These are phyloP conservation scores for Plumapathes pennacea DNA, from an alignment of 92 coral and sea anemone species.

Conservation along the genomic window DNA sequence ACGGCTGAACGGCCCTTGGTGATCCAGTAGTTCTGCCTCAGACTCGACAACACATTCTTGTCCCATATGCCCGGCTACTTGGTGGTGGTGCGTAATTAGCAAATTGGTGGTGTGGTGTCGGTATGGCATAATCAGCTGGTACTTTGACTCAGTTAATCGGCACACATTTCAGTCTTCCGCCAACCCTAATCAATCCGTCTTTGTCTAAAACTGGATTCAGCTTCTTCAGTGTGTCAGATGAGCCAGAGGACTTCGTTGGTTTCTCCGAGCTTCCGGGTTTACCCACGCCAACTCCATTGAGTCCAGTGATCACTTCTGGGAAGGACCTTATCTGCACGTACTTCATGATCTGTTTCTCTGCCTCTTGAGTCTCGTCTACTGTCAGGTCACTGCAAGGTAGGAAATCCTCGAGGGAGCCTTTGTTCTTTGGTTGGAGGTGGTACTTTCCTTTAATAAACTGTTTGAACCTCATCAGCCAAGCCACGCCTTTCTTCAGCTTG, in stretches of 20 bases:
- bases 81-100: constrained; percentile 17
- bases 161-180: constrained; percentile 30
- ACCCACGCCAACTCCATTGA: neutral
- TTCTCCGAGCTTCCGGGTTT: constrained; percentile 1
- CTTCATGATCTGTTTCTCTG: constrained; percentile 14
- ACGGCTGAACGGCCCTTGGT: constrained; percentile 38
- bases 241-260: neutral
- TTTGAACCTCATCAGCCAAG: constrained; percentile 20
- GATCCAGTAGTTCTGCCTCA: constrained; percentile 38
- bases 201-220: constrained; percentile 27
- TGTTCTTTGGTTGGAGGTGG: neutral
- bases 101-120: constrained; percentile 14
- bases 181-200: constrained; percentile 30
- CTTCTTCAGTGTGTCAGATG: constrained; percentile 6
- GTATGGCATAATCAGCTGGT: constrained; percentile 25
- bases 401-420: neutral
- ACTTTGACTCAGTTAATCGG: constrained; percentile 8
- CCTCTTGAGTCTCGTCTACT: neutral
- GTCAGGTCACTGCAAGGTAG: neutral
- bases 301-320: constrained; percentile 10
- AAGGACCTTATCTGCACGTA: constrained; percentile 19
- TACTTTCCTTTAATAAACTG: neutral
- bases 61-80: constrained; percentile 37
- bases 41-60: constrained; percentile 23
- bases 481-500: constrained; percentile 16